Base-by-base conservation (phyloP, 2,797 vertebrate species). In the Phataginus tetradactyla region DNA sequence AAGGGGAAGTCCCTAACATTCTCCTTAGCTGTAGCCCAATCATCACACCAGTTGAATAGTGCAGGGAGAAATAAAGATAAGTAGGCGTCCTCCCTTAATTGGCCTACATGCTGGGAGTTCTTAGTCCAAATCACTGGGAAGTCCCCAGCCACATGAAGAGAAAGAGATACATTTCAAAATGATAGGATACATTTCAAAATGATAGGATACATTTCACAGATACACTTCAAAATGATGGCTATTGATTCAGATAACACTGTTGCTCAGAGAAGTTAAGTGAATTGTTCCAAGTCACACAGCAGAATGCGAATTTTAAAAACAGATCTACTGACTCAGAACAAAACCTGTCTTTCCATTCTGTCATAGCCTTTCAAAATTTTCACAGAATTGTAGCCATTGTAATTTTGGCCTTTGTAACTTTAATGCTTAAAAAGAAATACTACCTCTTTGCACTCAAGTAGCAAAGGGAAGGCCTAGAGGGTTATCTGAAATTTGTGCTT, bases 241-340 rank as follows among this genome's bases (percentile, higher is more conserved):
- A 61, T 80, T 55, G 23, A 75, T 32, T 74, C n/a, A 45, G 39
- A 59, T 5, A 51, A 78, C 86, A 91, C 45, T 7, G 23, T 81
- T 86, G 17, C 49, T 75, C 90, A n/a, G 75, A 74, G 59, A 89
- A 91, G 39, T 45, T 23, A 61, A 75, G 79, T n/a, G 29, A 93
- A 66, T 61, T 71, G 21, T 59, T 68, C 74, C 89, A 86, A n/a
- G 71, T 94, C 75, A 95, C 64, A 90, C 2, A 88, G 63, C 53
- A 81, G 71, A 85, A 59, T 74, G 25, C 51, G 74, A 77, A 92
- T 85, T 51, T 90, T 78, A 91, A 96, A 45, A 96, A 86, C 23
- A 72, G 86, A 93, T 92, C 51, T 55, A 39, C 86, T 64, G 59
- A 68, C 32, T 69, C 10, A 63, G 6, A 79, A 71, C 27, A 71